Conservation (phyloP, 2,888 invertebrate species). For the Tipula vernalis region DNA sequence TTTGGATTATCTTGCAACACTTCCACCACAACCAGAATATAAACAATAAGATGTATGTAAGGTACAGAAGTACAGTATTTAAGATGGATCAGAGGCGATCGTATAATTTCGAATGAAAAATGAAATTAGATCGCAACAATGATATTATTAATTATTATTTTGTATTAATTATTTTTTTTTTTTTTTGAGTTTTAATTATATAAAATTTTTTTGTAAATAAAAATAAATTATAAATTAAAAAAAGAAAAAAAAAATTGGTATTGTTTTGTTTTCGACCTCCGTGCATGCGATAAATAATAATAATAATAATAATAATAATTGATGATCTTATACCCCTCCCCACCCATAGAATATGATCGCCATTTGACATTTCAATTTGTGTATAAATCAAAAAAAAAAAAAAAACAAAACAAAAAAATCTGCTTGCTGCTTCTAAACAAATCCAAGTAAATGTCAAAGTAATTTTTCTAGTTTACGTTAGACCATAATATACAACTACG, state of each 20-base stretch:
- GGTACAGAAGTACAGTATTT: not conserved
- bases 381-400: not conserved
- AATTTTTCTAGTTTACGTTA: not conserved
- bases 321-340: not conserved
- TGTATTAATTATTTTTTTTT: not conserved
- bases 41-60: not conserved
- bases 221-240: not conserved
- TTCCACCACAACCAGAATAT: slow-evolving; percentile 35
- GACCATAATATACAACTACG: not conserved
- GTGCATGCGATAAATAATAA: not conserved
- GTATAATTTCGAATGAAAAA: not conserved
- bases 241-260: not conserved
- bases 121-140: not conserved
- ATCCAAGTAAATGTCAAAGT: not conserved
- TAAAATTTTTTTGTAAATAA: not conserved
- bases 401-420: too few relatives aligned
- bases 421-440: not conserved
- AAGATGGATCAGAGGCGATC: not conserved
- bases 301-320: not conserved
- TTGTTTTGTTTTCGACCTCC: not conserved
- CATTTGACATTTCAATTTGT: not conserved
- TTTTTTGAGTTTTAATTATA: not conserved
- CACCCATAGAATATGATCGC: not conserved
- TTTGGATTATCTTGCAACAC: slow-evolving; percentile 50
- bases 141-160: slow-evolving; percentile 5